Base-by-base conservation (phyloP, 2,797 vertebrate genomes). In the Benthosema pterotum region DNA sequence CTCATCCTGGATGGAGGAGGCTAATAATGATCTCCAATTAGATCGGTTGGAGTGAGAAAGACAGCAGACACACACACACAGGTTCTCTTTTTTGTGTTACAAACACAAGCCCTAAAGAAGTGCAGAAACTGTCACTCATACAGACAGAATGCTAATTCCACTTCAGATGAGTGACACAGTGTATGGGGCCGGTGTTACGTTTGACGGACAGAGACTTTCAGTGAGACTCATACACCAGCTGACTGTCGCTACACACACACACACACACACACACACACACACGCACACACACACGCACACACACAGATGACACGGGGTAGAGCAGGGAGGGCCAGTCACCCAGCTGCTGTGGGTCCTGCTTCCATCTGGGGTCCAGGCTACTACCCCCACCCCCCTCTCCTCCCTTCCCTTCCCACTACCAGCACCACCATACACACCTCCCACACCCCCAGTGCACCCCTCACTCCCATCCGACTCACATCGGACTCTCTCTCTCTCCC, bases 321-420 rank as follows among this genome's bases (percentile, higher is more conserved):
- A 54, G 77, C 61, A 72, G 90, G 90, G 90, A 89, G 90, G 93
- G 93, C 94, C 78, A 85, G 84, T 82, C 92, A 90, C 92, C 92
- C 95, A 97, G 96, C 97, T 98, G 97, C 94, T 94, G 90, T 89
- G 82, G 92, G 92, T 93, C 94, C 94, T 92, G 93, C 78, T 77
- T 96, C 97, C 96, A 98, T 97, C 96, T 98, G 97, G 95, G 95
- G 93, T 89, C 90, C 90, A 68, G 90, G 92, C 92, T 91, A 92
- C 90, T 94, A 89, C 91, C 90, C 93, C 94, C n/a, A n/a, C n/a
- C n/a, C n/a, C n/a, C n/a, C n/a, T n/a, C n/a, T n/a, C 91, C 93
- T 91, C 75, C 88, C 67, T 87, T 85, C 90, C 90, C 68, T 61
- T 59, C 57, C 54, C 13, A 11, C 22, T 32, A 11, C 25, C 87